Evolutionary conservation across 2,797 vertebrate species (phyloP), one percentile per base, ranked within the genome.

Genomic region (Tokudaia tokunoshimensis): DNA sequence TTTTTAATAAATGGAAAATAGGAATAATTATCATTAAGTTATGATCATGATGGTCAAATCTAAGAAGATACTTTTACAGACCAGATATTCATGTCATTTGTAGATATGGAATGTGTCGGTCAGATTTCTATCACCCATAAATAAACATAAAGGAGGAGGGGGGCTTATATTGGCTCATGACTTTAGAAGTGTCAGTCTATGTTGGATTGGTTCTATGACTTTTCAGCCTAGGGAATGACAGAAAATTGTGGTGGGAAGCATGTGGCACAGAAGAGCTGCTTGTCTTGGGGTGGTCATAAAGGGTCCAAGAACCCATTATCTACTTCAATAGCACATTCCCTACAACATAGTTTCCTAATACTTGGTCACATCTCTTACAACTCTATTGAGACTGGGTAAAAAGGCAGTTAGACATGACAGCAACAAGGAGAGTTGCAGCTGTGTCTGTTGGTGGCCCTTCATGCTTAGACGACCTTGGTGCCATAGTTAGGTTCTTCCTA

Each of bases 11-110:
- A 84, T 78, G 6, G 19, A 81, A 81, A 76, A 76, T 80, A 70
- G 12, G 12, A n/a, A 19, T n/a, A 82, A 94, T 57, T 92, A 13
- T 91, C 72, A 85, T 41, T 75, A 87, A 94, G 52, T 79, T 78
- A 94, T 50, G 44, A 72, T 57, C 20, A 65, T 52, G 59, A 72
- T 55, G 47, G 29, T 65, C 75, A 91, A 10, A 79, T 44, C 61
- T 15, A n/a, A 70, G 72, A n/a, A 67, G n/a, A 81, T 3, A 72
- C 22, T 14, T n/a, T 78, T n/a, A 37, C 14, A 41, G 20, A 29
- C 31, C 79, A 63, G 47, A 57, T 41, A 57, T 5, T 87, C n/a
- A 47, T 5, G 1, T 57, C 50, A 4, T 47, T 94, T 55, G 59
- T 76, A 94, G 44, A 55, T 72, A 65, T 44, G 6, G 1, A 74